These are phyloP conservation scores for Neomicropteryx cornuta DNA, from an alignment of 1,140 invertebrate species.

Conservation along the genomic window DNA sequence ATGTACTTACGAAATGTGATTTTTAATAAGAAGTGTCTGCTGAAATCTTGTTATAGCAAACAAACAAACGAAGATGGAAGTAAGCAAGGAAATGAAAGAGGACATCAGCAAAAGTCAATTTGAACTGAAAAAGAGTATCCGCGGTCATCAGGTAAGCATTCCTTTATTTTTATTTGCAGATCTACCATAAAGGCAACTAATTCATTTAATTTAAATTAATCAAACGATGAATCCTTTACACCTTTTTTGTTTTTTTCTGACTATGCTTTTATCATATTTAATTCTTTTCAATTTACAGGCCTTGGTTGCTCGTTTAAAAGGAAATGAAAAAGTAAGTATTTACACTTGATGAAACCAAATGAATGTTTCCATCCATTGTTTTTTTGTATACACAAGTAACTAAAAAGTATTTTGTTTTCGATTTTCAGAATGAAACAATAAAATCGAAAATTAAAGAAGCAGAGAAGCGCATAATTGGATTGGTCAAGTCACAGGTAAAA, in stretches of 20 bases:
- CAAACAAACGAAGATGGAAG: conserved; percentile 50
- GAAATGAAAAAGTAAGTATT: conserved; percentile 46
- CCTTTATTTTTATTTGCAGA: conserved; percentile 6
- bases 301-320: conserved; percentile 43
- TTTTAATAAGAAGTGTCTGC: no score
- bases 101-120: conserved; percentile 50
- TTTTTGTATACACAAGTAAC: background rate
- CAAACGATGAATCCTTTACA: no score
- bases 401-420: conserved; percentile 6
- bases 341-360: conserved; percentile 1
- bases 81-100: conserved; percentile 50
- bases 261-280: conserved; percentile 3
- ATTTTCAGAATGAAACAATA: conserved; percentile 32
- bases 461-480: conserved; percentile 40
- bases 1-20: no score
- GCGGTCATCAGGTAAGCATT: conserved; percentile 52
- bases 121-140: conserved; percentile 53
- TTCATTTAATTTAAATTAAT: conserved; percentile 7
- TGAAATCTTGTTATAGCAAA: no score
- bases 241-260: conserved; percentile 7
- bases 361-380: background rate
- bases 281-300: conserved; percentile 33
- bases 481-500: conserved; percentile 42
- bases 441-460: conserved; percentile 39
- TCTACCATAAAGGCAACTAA: conserved; percentile 1